Base-by-base conservation (phyloP, 2,888 invertebrate species). In the Cataglyphis livida region DNA sequence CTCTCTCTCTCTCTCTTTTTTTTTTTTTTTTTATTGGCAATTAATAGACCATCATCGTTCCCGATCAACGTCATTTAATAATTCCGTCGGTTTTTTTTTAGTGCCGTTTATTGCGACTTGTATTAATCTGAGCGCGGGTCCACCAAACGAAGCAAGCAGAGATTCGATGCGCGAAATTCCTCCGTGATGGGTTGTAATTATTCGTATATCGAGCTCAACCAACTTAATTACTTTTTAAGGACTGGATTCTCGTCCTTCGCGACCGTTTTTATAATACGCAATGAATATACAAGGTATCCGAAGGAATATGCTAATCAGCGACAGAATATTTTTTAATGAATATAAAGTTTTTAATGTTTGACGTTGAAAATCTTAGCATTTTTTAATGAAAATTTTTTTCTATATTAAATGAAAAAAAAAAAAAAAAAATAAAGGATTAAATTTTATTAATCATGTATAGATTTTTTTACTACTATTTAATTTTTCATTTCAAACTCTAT, bases 11-110 rank as follows among this genome's bases (percentile, higher is more conserved):
- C 21, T 21, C 21, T 21, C 21, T 21, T 0, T 21, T 0, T 21
- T 0, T 21, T 0, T 54, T 18, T 81, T 64, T 73, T 59, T 73
- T 79, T 79, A 59, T 73, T 25, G 81, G 86, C 89, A 91, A 92
- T 92, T 92, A 92, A 91, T 91, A 88, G 83, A 74, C 87, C 89
- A 91, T 92, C 90, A 91, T 81, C 84, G 54, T 61, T 44, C 32
- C 21, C 51, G 28, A 75, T 25, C 41, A 59, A 78, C 70, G 48
- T 73, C 48, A 64, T 79, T 83, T 85, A 81, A 84, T 82, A 73
- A 82, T 78, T 82, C 61, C 48, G 65, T 82, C 76, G 82, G 84
- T 28, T 28, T 28, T 28, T 85, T 82, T 59, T 79, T 48, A 51
- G 12, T 15, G 28, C 57, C 65, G 32, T 59, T 79, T 48, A 65